Evolutionary conservation across 2,888 invertebrate genomes (phyloP), one percentile per base, ranked within the genome.

Genomic region (Caenorhabditis sulstoni): DNA sequence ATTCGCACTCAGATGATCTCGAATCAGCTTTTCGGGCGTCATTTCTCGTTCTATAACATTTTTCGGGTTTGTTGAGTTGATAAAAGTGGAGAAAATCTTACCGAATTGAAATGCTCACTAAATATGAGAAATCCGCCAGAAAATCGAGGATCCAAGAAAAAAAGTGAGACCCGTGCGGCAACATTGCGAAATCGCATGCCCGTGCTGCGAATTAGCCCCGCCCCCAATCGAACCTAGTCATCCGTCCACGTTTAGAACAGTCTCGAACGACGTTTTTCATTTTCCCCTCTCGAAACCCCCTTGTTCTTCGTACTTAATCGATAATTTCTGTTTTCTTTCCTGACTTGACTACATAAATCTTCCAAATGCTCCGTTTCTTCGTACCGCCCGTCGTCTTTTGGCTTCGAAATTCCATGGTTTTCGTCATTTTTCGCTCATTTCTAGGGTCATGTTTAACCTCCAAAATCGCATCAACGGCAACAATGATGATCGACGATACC

Each of bases 381-480:
- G n/a, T n/a, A n/a, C n/a, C n/a, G n/a, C n/a, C n/a, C n/a, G n/a
- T n/a, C n/a, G n/a, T n/a, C n/a, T n/a, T n/a, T n/a, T n/a, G n/a
- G n/a, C n/a, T n/a, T n/a, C n/a, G 41, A 41, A 41, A 11, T 8
- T 41, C 12, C 1, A n/a, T n/a, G n/a, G 11, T 7, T 52, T 29
- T 52, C 3, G 12, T 35, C 4, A 4, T 52, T 52, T 52, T 14
- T 29, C 7, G 4, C n/a, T 47, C 22, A 22, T 49, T 20, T 22
- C 18, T 29, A 35, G 37, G 35, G 18, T 16, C 16, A 89, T 89
- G 89, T 82, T 89, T 65, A 89, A 89, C 62, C 82, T 89, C 14
- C 88, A 89, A 79, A 86, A 88, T 35, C 84, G 89, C 39, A 84
- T 87, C 59, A 85, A 90, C 18, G 89, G 89, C 8, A 83, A 86